phyloP scores from a whole-genome alignment of 2,797 vertebrate species.

The Anomalospiza imberbis region DNA sequence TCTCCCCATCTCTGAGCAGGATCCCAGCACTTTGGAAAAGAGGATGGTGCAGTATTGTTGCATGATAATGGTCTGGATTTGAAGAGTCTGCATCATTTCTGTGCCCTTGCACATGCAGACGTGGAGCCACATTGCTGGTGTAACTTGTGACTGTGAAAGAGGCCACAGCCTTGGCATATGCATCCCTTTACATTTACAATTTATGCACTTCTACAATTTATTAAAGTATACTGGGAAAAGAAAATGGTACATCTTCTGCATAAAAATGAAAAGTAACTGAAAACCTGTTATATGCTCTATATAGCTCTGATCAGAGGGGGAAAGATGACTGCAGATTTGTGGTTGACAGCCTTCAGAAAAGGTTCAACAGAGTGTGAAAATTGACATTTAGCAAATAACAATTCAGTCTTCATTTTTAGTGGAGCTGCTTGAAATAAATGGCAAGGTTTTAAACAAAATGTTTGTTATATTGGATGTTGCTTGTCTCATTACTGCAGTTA shows the following conservation, averaged over 20 bases:
- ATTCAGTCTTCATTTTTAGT: constrained; percentile 8
- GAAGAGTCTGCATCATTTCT: neutral
- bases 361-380: constrained; percentile 57
- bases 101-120: neutral
- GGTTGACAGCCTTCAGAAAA: constrained; percentile 55
- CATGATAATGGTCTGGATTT: neutral
- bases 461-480: constrained; percentile 20
- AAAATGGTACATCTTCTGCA: constrained; percentile 1
- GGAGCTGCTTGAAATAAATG: neutral
- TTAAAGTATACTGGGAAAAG: neutral
- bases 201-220: neutral
- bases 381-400: constrained; percentile 46
- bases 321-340: constrained; percentile 15
- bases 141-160: neutral
- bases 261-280: constrained; percentile 25
- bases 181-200: neutral
- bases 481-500: constrained; percentile 60
- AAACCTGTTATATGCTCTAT: constrained; percentile 1
- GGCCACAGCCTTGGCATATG: neutral
- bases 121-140: neutral
- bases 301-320: constrained; percentile 24
- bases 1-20: neutral
- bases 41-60: neutral
- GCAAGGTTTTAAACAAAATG: constrained; percentile 28
- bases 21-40: neutral